phyloP scores from a whole-genome alignment of 2,113 vertebrate species.

The Poeciliopsis occidentalis region DNA sequence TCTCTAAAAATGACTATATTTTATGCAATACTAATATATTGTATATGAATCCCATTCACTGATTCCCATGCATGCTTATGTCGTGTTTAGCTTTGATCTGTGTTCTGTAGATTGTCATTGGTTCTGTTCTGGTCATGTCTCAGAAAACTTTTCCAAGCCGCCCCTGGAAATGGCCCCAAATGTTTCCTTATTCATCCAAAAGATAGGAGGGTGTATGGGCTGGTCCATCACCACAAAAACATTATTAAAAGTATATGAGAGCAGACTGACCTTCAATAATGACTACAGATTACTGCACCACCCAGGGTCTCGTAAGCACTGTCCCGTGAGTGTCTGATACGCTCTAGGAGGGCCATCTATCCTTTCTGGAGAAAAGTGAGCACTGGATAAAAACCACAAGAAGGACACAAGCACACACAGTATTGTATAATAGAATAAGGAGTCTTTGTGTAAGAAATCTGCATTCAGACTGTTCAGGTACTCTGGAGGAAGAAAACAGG shows the following conservation, averaged over 20 bases:
- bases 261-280: slow-evolving; percentile 55
- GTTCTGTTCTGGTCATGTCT: neutral
- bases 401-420: slow-evolving; percentile 15
- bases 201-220: neutral
- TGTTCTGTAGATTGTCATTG: neutral
- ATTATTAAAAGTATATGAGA: slow-evolving; percentile 70
- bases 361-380: slow-evolving; percentile 28
- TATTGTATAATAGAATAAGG: no score
- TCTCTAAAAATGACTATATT: neutral
- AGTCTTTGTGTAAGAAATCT: neutral
- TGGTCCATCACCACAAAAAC: slow-evolving; percentile 31
- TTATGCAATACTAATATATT: no score
- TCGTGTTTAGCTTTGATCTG: no score
- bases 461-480: neutral
- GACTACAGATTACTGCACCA: slow-evolving; percentile 61
- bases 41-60: no score
- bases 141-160: neutral
- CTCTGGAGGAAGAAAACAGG: neutral
- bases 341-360: slow-evolving; percentile 51
- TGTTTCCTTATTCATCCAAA: neutral
- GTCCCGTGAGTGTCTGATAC: neutral
- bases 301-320: slow-evolving; percentile 67
- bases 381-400: neutral
- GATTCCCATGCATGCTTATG: no score
- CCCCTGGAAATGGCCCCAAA: neutral